These are phyloP conservation scores for Corythornis madagascariensis DNA, from an alignment of 2,113 vertebrate species.

Conservation along the genomic window DNA sequence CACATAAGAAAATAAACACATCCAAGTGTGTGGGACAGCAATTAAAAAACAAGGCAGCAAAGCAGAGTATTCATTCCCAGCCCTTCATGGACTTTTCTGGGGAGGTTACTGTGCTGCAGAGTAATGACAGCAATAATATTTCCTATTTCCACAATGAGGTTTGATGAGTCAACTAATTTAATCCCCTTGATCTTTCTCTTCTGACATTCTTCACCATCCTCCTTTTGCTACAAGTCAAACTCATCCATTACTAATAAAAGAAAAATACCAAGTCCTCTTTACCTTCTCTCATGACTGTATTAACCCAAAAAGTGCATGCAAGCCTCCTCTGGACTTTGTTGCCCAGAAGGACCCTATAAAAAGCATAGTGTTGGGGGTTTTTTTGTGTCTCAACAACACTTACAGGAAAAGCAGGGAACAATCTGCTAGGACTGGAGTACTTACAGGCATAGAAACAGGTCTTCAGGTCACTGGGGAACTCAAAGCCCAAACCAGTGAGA, in stretches of 20 bases:
- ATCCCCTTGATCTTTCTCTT: background rate
- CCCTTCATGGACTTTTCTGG: background rate
- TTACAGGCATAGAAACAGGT: background rate
- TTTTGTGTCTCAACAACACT: background rate
- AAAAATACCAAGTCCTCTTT: background rate
- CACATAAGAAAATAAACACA: background rate
- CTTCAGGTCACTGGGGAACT: background rate
- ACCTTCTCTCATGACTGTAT: background rate
- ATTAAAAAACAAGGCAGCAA: background rate
- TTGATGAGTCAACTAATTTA: background rate
- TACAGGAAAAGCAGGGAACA: background rate
- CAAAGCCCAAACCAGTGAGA: background rate
- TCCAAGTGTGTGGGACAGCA: background rate
- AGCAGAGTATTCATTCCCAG: background rate
- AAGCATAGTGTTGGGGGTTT: background rate
- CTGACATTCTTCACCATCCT: background rate
- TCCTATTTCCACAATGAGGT: background rate
- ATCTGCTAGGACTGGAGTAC: rapidly evolving
- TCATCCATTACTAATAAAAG: background rate
- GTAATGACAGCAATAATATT: background rate
- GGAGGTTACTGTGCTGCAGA: background rate
- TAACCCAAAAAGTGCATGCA: background rate
- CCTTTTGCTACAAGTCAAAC: background rate
- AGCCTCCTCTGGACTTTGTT: background rate
- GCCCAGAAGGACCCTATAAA: background rate